Conservation (phyloP, 2,113 vertebrate species). For the Syngnathoides biaculeatus region DNA sequence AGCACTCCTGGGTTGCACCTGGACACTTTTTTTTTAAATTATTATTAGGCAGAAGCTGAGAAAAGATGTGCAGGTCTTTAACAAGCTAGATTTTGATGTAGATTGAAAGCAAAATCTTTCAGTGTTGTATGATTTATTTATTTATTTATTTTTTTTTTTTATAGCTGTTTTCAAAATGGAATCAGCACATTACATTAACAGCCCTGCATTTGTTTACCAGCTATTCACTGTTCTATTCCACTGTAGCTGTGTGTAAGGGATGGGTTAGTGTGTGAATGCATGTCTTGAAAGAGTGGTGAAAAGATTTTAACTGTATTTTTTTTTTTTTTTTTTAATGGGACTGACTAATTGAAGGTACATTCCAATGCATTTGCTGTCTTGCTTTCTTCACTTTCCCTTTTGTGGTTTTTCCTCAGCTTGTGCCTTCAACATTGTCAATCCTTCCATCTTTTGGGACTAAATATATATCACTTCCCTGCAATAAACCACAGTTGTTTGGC, state of each 20-base stretch:
- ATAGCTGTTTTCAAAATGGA: background rate
- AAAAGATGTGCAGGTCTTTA: conserved; percentile 54
- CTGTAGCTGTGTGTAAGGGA: background rate
- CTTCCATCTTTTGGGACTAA: conserved; percentile 41
- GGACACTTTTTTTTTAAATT: conserved; percentile 50
- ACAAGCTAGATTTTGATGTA: background rate
- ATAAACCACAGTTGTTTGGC: conserved; percentile 27
- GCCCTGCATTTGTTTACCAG: conserved; percentile 43
- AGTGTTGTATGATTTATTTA: background rate
- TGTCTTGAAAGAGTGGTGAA: conserved; percentile 7
- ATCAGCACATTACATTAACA: conserved; percentile 1
- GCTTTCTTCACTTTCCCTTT: conserved; percentile 33
- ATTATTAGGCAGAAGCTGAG: conserved; percentile 37
- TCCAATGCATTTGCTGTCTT: conserved; percentile 17
- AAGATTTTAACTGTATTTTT: background rate
- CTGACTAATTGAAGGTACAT: background rate
- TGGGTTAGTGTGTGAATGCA: conserved; percentile 2
- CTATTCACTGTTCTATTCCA: conserved; percentile 29
- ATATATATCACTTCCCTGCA: conserved; percentile 28
- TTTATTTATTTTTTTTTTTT: too few species aligned
- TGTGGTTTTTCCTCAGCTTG: conserved; percentile 48
- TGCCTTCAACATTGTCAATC: conserved; percentile 32
- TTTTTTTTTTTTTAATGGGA: conserved; percentile 7
- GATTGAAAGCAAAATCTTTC: background rate
- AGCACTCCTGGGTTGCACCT: conserved; percentile 52